phyloP scores from a whole-genome alignment of 2,113 vertebrate genomes.

The Melanostigma gelatinosum region DNA sequence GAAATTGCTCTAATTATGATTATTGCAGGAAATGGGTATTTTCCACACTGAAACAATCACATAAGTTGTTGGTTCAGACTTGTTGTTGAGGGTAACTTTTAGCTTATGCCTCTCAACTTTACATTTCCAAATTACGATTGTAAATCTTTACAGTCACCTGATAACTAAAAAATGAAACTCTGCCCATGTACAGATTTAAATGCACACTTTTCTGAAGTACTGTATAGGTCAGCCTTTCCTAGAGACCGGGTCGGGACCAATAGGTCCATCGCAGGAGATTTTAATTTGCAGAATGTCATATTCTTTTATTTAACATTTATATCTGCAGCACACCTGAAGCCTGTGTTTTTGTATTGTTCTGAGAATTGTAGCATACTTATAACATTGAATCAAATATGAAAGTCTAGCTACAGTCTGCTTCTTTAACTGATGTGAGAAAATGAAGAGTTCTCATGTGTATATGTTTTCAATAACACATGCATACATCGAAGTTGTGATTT shows the following conservation, averaged over 20 bases:
- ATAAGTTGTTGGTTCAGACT: neutral
- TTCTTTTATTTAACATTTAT: too few species aligned
- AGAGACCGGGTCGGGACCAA: too few species aligned
- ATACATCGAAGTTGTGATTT: too few species aligned
- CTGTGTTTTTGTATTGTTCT: neutral
- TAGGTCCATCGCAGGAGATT: too few species aligned
- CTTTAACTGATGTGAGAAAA: neutral
- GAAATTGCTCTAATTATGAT: slow-evolving; percentile 33
- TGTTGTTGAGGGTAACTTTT: neutral
- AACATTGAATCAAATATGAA: neutral
- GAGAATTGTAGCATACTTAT: neutral
- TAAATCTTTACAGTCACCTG: neutral
- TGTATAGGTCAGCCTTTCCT: neutral
- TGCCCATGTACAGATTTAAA: neutral
- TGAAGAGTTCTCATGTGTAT: neutral
- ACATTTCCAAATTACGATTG: neutral
- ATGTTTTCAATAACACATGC: too few species aligned
- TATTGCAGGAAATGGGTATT: neutral
- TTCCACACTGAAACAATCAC: neutral
- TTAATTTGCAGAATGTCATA: too few species aligned
- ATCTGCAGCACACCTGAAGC: neutral
- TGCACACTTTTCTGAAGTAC: neutral
- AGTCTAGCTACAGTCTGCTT: neutral
- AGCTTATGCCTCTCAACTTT: neutral
- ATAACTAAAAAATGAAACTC: neutral